Evolutionary conservation across 2,113 vertebrate species (phyloP).

Genomic region (Prionailurus viverrinus): DNA sequence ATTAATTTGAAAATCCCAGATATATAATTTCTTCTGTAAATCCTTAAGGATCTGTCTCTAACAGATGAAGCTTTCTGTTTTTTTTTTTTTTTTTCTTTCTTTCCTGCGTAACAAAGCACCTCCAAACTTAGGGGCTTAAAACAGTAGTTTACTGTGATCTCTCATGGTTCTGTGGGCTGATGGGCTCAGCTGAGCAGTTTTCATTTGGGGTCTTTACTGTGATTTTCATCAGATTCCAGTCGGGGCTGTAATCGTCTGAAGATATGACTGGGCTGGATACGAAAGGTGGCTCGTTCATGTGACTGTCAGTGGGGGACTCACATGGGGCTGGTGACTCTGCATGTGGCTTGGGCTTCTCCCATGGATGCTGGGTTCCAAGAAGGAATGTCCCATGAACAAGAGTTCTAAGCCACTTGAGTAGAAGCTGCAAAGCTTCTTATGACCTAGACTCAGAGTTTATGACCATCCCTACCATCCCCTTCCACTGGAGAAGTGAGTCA

Average conservation of each 20-base stretch:
- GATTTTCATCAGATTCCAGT: neutral
- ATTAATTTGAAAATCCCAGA: slow-evolving; percentile 52
- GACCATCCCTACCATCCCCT: neutral
- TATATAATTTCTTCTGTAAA: neutral
- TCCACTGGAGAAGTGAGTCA: neutral
- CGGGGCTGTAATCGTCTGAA: neutral
- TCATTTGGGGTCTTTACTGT: neutral
- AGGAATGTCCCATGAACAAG: neutral
- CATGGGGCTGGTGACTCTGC: neutral
- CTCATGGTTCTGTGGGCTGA: neutral
- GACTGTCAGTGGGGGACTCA: neutral
- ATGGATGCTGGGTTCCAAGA: neutral
- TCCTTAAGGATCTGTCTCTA: neutral
- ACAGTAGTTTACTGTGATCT: neutral
- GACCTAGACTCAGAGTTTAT: neutral
- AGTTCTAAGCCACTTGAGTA: neutral
- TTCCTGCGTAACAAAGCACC: neutral
- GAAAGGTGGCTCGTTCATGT: neutral
- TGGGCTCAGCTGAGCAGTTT: neutral
- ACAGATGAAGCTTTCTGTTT: neutral
- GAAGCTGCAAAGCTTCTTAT: neutral
- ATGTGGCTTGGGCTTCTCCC: neutral
- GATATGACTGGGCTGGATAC: neutral
- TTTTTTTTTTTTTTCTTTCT: neutral
- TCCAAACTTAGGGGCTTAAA: neutral